Evolutionary conservation across 1,140 invertebrate genomes (phyloP), one percentile per base, ranked within the genome.

Genomic region (Hydropsyche tenuis): DNA sequence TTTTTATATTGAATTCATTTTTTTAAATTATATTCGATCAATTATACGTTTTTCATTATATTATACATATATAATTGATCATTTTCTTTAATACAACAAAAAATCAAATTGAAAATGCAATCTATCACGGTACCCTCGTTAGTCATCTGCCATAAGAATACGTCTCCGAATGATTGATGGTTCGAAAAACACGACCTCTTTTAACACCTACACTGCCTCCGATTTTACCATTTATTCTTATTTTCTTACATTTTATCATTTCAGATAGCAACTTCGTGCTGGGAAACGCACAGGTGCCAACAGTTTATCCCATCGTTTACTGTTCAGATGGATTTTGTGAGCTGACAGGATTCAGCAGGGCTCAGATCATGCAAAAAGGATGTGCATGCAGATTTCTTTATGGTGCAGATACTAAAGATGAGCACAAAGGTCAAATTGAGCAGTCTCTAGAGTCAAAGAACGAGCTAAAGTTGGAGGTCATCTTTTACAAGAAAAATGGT

Each of bases 311-410:
- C 76, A 97, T 98, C 85, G 96, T 98, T 74, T 98, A 98, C 86
- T 98, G 96, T 86, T 97, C 95, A 2, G 96, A 98, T 89, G 96
- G 96, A 64, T 98, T 98, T 87, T 97, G 95, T 83, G 96, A 98
- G 86, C 90, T 98, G 85, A 97, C 96, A 72, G 96, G 96, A 73
- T 97, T 92, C 86, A 89, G 93, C 73, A 89, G 96, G 75, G 96
- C 96, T 45, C 95, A 98, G 86, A 96, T 97, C 83, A 96, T 96
- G 95, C 96, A 97, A 85, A 97, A 97, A 82, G 93, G 94, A 75
- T 98, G 96, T 84, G 94, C 95, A 73, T 98, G 96, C 86, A 95
- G 95, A 85, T 98, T 98, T 83, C 90, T 98, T 0, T 96, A 96
- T 82, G 96, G 96, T 0, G 88, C 91, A 7, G 94, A 97, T 80